Conservation (phyloP, 2,113 vertebrate species). For the Plectropomus leopardus region DNA sequence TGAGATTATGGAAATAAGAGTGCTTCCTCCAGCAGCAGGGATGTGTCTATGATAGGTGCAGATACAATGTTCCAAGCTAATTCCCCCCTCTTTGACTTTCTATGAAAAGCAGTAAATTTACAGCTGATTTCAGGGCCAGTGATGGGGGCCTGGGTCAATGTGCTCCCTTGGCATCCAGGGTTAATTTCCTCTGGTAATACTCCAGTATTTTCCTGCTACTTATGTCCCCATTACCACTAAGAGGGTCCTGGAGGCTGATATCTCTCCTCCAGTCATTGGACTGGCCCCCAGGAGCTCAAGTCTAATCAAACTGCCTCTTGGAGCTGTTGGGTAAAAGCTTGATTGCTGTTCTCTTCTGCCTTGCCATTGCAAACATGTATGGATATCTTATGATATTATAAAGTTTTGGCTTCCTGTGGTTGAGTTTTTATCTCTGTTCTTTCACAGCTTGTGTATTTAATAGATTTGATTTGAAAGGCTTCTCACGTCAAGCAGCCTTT, state of each 20-base stretch:
- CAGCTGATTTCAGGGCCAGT: constrained; percentile 14
- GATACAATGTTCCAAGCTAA: constrained; percentile 6
- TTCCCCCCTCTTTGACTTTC: neutral
- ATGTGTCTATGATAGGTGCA: constrained; percentile 5
- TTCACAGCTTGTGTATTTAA: too few species aligned
- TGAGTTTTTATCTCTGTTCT: neutral
- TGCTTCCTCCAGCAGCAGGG: neutral
- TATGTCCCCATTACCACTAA: constrained; percentile 36
- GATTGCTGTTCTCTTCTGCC: neutral
- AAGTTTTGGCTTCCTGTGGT: neutral
- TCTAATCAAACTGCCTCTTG: neutral
- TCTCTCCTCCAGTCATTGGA: neutral
- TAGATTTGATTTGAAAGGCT: neutral
- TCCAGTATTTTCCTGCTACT: constrained; percentile 33
- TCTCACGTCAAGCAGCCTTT: neutral
- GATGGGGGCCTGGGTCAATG: constrained; percentile 39
- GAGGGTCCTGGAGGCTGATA: constrained; percentile 12
- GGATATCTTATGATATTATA: neutral
- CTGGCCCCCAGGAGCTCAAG: neutral
- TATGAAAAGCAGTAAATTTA: constrained; percentile 44
- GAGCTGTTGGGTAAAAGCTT: neutral
- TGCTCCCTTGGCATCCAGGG: constrained; percentile 41
- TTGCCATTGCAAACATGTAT: neutral
- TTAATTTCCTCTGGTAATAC: constrained; percentile 49
- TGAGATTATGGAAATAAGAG: constrained; percentile 6